A percentile compares a stretch with the other conserved stretches of the same genome.
Conservation (phyloP, 2,888 invertebrate genomes). For the Notodonta dromedarius region DNA sequence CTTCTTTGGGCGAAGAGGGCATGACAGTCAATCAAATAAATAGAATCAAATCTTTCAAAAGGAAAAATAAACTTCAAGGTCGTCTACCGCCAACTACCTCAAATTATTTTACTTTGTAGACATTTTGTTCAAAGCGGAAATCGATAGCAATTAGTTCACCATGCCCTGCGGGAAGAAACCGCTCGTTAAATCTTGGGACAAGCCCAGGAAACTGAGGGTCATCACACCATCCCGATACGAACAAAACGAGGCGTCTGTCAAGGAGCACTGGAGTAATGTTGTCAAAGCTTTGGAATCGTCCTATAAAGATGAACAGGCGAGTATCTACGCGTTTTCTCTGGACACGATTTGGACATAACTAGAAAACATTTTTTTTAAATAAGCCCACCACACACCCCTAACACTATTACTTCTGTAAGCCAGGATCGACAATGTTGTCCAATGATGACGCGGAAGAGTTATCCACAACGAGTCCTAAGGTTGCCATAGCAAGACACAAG, state of each 20-base stretch:
- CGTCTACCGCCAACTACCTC: neutral
- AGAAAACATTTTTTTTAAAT: no score
- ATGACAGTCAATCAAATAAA: no score
- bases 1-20: no score
- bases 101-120: neutral
- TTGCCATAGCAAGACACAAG: no score
- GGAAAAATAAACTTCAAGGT: no score
- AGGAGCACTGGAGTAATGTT: slow-evolving; percentile 73
- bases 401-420: no score
- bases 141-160: neutral
- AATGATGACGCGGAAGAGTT: no score
- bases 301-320: slow-evolving; percentile 75
- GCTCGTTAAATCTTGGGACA: slow-evolving; percentile 68
- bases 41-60: no score
- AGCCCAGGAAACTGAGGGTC: slow-evolving; percentile 52
- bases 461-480: no score
- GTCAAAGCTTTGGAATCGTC: slow-evolving; percentile 64
- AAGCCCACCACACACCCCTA: no score
- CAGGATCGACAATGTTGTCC: no score
- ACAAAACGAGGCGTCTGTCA: slow-evolving; percentile 71
- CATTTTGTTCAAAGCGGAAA: slow-evolving; percentile 9
- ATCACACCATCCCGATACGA: slow-evolving; percentile 70
- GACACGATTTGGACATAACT: no score
- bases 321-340: neutral
- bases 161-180: slow-evolving; percentile 74